Evolutionary conservation across 2,113 vertebrate genomes (phyloP), one percentile per base, ranked within the genome.

Genomic region (Nannobrachium achirus): DNA sequence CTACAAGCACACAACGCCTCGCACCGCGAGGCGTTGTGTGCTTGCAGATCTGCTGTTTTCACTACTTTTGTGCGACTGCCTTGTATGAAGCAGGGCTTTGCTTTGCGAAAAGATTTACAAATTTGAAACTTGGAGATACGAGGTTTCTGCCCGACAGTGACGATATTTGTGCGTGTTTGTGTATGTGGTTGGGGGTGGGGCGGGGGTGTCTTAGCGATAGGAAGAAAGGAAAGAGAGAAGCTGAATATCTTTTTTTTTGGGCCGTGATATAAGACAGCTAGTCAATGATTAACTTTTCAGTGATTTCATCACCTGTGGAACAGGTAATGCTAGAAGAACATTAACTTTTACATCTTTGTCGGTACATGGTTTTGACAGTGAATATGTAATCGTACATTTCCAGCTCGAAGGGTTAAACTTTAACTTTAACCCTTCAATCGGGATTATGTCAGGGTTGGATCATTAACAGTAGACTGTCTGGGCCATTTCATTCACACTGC

Each of bases 281-380:
- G 52, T 82, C 16, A 81, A 74, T 85, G 11, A 76, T 78, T 88
- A 86, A 69, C 78, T 63, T n/a, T n/a, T 25, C 48, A 69, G 69
- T 18, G 25, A 60, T 52, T 61, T 44, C 44, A 15, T 73, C 10
- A 48, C 38, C 11, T 33, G 18, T 69, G 41, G 39, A 58, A 56
- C 25, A 16, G 10, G 19, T 40, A 38, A 19, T 46, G 7, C 38
- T 56, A 38, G 49, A 72, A 69, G 10, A 66, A 64, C 51, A 63
- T 76, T 71, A 75, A 70, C 68, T 70, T 61, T 39, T 20, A 18
- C 51, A 48, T 59, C 3, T 33, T n/a, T n/a, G 8, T 62, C 65
- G 14, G 39, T 4, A 10, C 42, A 9, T 64, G n/a, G 4, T 11
- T 18, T n/a, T 33, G 6, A 33, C 25, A 5, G 25, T 33, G 6